Base-by-base conservation (phyloP, 2,113 vertebrate genomes). In the Tylochromis polylepis region DNA sequence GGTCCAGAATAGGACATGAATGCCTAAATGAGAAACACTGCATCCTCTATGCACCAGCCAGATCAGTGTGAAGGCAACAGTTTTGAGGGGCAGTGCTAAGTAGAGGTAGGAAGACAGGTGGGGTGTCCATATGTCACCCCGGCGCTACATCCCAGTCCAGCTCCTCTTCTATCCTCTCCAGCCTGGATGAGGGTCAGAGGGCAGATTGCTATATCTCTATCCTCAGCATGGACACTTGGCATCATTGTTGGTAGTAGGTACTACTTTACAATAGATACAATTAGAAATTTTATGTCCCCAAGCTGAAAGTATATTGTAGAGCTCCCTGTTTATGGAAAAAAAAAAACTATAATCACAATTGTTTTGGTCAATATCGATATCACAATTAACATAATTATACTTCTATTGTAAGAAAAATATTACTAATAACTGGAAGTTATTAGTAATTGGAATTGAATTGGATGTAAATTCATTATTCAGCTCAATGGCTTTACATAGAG, bases 31-130 rank as follows among this genome's bases (percentile, higher is more conserved):
- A 34, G 62, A 62, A 65, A 18, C 60, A 3, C 31, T 14, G 67
- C 85, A 22, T 62, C 87, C 49, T 77, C 27, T 22, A 1, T 36
- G 2, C 87, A 3, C 86, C 78, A 31, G 72, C 56, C 58, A 29
- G 38, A 55, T 79, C 85, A 85, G 84, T 55, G 59, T 79, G 84
- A 62, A 14, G 15, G 85, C 24, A 67, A 90, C 83, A 38, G 88
- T 57, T 89, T 79, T 84, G 9, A 34, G 84, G 27, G 82, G 31
- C 27, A 31, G 82, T 20, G 84, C 57, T 91, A 82, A 87, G 86
- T 43, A 62, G 89, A 90, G 86, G 89, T 84, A 55, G 90, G 78
- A 67, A 62, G 89, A 91, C 91, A 91, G 91, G 91, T 91, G 91
- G 88, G 83, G 65, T 1, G 81, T 85, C 91, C 90, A 89, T 92